phyloP scores from a whole-genome alignment of 2,113 vertebrate species.

The Xiphophorus hellerii region DNA sequence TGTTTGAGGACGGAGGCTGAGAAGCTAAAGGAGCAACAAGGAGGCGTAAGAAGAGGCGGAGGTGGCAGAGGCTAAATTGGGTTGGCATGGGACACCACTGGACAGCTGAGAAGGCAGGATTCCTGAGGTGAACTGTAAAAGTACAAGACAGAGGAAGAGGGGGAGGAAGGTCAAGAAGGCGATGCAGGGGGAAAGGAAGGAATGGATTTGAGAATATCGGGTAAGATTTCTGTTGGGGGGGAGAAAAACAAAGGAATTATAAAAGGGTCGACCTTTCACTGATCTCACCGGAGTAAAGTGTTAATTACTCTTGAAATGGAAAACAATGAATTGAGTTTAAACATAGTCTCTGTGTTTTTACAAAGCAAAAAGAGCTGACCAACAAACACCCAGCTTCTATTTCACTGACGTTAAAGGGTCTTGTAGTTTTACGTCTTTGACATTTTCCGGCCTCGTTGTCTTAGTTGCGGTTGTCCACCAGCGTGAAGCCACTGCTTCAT shows the following conservation, averaged over 20 bases:
- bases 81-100: constrained; percentile 72
- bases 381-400: background rate
- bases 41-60: background rate
- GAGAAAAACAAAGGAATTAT: constrained; percentile 23
- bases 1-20: constrained; percentile 17
- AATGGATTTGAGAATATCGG: constrained; percentile 42
- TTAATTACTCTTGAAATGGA: background rate
- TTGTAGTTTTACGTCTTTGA: background rate
- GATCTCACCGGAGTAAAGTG: constrained; percentile 13
- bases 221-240: constrained; percentile 11
- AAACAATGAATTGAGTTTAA: constrained; percentile 7
- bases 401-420: background rate
- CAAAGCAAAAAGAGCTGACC: no score
- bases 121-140: constrained; percentile 70
- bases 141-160: constrained; percentile 48
- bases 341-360: no score
- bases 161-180: background rate
- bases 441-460: constrained; percentile 13
- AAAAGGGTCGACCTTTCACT: background rate
- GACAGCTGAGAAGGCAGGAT: constrained; percentile 80
- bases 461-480: constrained; percentile 36
- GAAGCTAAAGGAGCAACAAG: background rate
- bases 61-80: constrained; percentile 67
- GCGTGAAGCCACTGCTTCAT: constrained; percentile 57
- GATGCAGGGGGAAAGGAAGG: constrained; percentile 26